Base-by-base conservation (phyloP, 2,888 invertebrate genomes). In the Lepidonotus clava region DNA sequence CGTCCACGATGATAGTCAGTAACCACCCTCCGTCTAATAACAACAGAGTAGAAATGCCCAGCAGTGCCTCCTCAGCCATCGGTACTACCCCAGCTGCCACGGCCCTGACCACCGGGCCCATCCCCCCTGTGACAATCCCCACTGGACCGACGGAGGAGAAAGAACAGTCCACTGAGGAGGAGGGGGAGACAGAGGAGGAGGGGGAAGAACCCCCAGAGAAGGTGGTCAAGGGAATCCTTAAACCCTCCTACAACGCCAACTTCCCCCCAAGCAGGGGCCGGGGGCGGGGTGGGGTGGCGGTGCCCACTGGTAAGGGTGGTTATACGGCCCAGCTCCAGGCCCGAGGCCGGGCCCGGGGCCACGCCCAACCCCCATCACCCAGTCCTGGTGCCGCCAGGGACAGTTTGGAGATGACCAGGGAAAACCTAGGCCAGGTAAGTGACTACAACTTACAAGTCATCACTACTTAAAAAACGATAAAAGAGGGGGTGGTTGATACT, bases 171-270 rank as follows among this genome's bases (percentile, higher is more conserved):
- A 46, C 28, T 11, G 71, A 51, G 32, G 41, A 67, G 6, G 41
- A 67, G 14, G 76, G 51, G 14, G 53, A 8, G 46, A 6, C 18
- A 40, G 71, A 85, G 38, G 51, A 1, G 0, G 28, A 67, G 28
- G 46, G 46, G 18, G 85, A 85, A 6, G 32, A 71, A 11, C 53
- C 56, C 5, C 14, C 6, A 28, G 71, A 86, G 71, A 38, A n/a
- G 51, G 77, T 56, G 14, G 40, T 86, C 21, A 87, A 87, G 56
- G 46, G 86, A 4, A 87, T 87, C 24, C 40, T 87, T 38, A 85
- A 86, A 53, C 77, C 66, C n/a, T 21, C 53, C 2, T 56, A 46
- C 18, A 66, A 41, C 28, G 21, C 41, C 6, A 51, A 51, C 40
- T 36, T 24, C 8, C 11, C 24, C 11, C 21, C 14, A 18, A 0